Evolutionary conservation across 2,113 vertebrate genomes (phyloP).

Genomic region (Corvus cornix): DNA sequence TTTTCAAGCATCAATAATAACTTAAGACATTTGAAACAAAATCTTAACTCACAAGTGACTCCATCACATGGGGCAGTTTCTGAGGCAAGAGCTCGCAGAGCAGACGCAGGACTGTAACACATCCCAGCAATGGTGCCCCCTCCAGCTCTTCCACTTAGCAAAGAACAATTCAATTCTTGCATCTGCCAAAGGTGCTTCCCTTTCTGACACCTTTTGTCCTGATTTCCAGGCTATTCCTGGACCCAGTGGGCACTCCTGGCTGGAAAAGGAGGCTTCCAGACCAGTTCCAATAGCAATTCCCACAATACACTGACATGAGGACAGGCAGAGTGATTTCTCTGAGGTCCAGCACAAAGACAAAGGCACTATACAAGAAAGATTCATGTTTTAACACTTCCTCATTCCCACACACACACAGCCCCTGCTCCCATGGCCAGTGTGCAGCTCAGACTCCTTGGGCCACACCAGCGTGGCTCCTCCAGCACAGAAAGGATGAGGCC

Average conservation of each 20-base stretch:
- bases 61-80: background rate
- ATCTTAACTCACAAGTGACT: conserved; percentile 37
- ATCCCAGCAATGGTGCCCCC: background rate
- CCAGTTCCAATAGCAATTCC: background rate
- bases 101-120: background rate
- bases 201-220: background rate
- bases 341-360: background rate
- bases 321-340: background rate
- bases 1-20: conserved; percentile 61
- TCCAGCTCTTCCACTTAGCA: background rate
- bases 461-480: background rate
- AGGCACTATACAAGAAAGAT: background rate
- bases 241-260: background rate
- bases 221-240: background rate
- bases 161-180: background rate
- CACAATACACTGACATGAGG: background rate
- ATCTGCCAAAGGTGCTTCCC: background rate
- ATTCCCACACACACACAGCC: background rate
- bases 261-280: background rate
- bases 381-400: background rate
- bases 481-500: background rate
- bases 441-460: background rate
- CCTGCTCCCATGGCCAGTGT: accelerated
- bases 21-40: conserved; percentile 35
- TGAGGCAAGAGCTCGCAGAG: background rate